Evolutionary conservation across 2,797 vertebrate species (phyloP).

Genomic region (Anguilla marmorata): DNA sequence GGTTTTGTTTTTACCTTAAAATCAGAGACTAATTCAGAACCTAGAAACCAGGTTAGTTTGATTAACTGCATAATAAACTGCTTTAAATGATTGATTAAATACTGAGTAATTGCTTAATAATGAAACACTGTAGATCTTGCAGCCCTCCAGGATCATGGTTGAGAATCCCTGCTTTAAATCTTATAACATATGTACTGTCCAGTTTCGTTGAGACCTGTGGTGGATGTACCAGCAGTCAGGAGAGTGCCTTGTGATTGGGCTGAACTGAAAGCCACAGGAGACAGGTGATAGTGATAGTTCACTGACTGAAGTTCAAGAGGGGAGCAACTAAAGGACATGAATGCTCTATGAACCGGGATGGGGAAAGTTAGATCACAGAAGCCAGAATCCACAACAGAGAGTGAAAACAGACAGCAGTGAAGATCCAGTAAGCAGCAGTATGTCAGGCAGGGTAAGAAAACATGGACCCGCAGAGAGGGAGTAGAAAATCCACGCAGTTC

Average conservation of each 20-base stretch:
- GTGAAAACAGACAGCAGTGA: background rate
- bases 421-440: background rate
- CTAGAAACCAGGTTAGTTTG: too few species aligned
- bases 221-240: background rate
- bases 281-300: background rate
- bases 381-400: background rate
- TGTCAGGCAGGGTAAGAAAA: background rate
- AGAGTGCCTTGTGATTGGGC: background rate
- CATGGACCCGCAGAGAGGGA: background rate
- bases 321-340: background rate
- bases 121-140: too few species aligned
- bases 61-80: too few species aligned
- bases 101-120: too few species aligned
- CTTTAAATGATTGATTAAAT: too few species aligned
- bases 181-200: too few species aligned
- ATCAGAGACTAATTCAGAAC: too few species aligned
- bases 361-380: background rate
- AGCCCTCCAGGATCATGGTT: too few species aligned
- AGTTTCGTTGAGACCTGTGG: too few species aligned
- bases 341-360: background rate
- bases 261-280: background rate
- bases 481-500: background rate
- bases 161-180: too few species aligned
- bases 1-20: too few species aligned
- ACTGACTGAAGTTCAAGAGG: background rate